phyloP scores from a whole-genome alignment of 2,888 invertebrate species.

The Boloria euphrosyne region DNA sequence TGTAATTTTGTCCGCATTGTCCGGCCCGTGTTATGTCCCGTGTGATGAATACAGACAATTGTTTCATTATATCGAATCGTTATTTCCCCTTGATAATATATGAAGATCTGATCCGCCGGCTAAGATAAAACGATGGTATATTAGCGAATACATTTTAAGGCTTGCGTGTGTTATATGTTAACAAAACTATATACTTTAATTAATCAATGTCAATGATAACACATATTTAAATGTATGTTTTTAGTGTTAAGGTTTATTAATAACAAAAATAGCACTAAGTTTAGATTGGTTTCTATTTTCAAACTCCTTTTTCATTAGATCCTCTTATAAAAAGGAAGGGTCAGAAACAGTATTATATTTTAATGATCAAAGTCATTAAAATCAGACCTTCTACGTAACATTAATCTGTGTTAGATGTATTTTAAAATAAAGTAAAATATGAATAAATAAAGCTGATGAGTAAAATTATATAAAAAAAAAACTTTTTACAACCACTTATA shows the following conservation, averaged over 20 bases:
- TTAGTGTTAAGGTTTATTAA: no score
- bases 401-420: no score
- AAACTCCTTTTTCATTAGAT: no score
- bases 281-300: no score
- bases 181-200: conserved; percentile 7
- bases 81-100: conserved; percentile 42
- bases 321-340: no score
- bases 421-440: no score
- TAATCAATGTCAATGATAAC: background rate
- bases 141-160: conserved; percentile 33
- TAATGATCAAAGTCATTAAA: no score
- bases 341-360: no score
- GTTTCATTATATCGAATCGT: conserved; percentile 62
- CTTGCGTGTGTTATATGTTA: conserved; percentile 23
- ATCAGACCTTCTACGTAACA: no score
- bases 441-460: no score
- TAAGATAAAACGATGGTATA: conserved; percentile 30
- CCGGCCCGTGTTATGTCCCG: conserved; percentile 62
- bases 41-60: conserved; percentile 63
- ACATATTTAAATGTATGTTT: no score
- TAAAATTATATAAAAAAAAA: background rate
- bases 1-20: conserved; percentile 69
- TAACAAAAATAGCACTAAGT: no score
- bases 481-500: conserved; percentile 1
- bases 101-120: conserved; percentile 23